These are phyloP conservation scores for Caradrina clavipalpis DNA, from an alignment of 2,888 invertebrate genomes.

Conservation along the genomic window DNA sequence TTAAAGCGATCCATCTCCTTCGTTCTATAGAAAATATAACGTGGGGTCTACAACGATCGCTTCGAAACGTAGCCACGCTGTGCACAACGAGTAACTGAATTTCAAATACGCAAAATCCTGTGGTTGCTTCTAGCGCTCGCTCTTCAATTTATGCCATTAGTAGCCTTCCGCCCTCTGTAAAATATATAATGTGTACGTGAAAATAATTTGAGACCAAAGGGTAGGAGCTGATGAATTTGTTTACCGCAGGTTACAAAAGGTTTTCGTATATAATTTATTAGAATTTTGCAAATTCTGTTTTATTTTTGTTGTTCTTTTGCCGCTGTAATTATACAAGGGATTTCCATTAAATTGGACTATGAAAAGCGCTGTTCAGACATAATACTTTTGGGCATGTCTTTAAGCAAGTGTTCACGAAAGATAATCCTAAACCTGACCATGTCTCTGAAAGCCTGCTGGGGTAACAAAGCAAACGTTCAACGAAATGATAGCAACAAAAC, in stretches of 20 bases:
- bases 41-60: conserved; percentile 75
- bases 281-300: conserved; percentile 53
- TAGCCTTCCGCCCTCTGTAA: conserved; percentile 80
- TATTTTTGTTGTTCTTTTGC: conserved; percentile 56
- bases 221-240: conserved; percentile 72
- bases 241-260: conserved; percentile 69
- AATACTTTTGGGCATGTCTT: conserved; percentile 47
- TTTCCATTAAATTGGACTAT: conserved; percentile 40
- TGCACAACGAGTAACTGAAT: conserved; percentile 83
- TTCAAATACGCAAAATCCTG: conserved; percentile 87
- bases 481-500: conserved; percentile 83
- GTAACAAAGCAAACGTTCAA: conserved; percentile 82
- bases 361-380: conserved; percentile 40
- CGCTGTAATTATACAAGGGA: conserved; percentile 45
- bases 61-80: conserved; percentile 74
- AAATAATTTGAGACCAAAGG: conserved; percentile 75
- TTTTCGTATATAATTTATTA: conserved; percentile 60
- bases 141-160: conserved; percentile 88
- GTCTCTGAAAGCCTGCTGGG: conserved; percentile 66
- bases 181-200: conserved; percentile 77
- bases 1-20: conserved; percentile 80
- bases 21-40: conserved; percentile 74
- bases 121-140: conserved; percentile 81
- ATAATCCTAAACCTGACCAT: conserved; percentile 68
- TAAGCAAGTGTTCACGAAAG: conserved; percentile 58